Percentiles rank a stretch among this genome's conserved stretches.
Conservation (phyloP, 2,888 invertebrate genomes). For the Himalopsyche tibetana region DNA sequence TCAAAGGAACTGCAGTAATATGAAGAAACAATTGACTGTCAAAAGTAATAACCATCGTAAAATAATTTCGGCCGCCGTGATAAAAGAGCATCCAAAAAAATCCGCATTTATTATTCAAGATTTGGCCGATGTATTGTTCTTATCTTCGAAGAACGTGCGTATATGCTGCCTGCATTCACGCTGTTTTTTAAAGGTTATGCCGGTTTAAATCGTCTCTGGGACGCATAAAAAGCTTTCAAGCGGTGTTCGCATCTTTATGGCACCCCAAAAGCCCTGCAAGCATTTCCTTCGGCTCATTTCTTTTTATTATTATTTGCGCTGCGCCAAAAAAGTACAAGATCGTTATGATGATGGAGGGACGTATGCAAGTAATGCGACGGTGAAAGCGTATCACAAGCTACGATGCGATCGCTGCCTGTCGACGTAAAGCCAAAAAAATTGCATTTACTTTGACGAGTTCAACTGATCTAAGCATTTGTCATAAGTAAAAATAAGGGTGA, state of each 20-base stretch:
- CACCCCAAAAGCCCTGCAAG: background rate
- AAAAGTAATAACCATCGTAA: background rate
- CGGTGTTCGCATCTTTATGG: background rate
- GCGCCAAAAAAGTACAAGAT: slow-evolving; percentile 3
- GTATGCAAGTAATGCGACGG: too few species aligned
- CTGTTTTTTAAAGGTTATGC: background rate
- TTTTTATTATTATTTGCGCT: slow-evolving; percentile 11
- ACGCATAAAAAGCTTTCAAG: background rate
- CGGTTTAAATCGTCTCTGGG: background rate
- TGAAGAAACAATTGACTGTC: background rate
- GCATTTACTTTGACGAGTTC: too few species aligned
- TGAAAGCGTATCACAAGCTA: too few species aligned
- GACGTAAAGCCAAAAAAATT: too few species aligned
- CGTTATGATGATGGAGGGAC: slow-evolving; percentile 13
- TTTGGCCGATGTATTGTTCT: background rate
- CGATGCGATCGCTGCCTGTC: too few species aligned
- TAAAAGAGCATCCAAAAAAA: background rate
- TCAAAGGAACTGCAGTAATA: too few species aligned
- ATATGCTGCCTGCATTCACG: background rate
- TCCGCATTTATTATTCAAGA: background rate
- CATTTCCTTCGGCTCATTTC: slow-evolving; percentile 13
- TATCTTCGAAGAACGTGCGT: background rate
- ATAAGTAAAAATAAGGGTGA: too few species aligned
- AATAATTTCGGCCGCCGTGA: background rate
- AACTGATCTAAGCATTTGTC: too few species aligned